phyloP scores from a whole-genome alignment of 2,797 vertebrate species.

The Odontamblyopus rebecca region DNA sequence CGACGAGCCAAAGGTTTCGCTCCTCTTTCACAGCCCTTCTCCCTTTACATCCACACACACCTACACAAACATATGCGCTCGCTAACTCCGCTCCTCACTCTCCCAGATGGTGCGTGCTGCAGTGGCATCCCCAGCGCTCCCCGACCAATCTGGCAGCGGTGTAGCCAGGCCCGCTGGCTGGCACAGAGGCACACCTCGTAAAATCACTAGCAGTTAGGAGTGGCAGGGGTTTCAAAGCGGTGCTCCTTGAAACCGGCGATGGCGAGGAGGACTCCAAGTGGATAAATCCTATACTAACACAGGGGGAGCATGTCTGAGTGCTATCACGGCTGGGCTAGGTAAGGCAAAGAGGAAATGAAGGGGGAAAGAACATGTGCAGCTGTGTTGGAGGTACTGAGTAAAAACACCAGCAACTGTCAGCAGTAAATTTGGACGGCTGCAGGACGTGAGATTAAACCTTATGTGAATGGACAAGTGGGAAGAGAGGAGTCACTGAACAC shows the following conservation, averaged over 20 bases:
- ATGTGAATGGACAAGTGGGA: constrained; percentile 16
- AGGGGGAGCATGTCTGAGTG: constrained; percentile 14
- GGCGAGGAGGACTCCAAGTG: constrained; percentile 47
- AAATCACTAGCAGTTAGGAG: constrained; percentile 68
- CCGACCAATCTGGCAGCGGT: constrained; percentile 53
- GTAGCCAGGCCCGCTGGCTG: constrained; percentile 56
- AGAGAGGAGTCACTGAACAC: constrained; percentile 1
- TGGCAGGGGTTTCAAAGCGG: constrained; percentile 59
- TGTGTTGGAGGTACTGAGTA: constrained; percentile 29
- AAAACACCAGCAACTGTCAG: constrained; percentile 41
- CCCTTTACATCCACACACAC: constrained; percentile 42
- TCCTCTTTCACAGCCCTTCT: constrained; percentile 43
- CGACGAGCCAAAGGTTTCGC: constrained; percentile 39
- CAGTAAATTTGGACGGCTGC: constrained; percentile 16
- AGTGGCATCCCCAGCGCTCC: constrained; percentile 52
- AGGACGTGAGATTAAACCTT: constrained; percentile 30
- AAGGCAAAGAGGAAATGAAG: constrained; percentile 32
- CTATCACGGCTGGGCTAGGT: constrained; percentile 38
- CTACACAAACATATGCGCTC: constrained; percentile 48
- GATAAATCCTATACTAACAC: constrained; percentile 55
- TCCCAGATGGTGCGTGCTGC: constrained; percentile 65
- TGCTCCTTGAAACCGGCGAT: constrained; percentile 47
- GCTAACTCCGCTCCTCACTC: constrained; percentile 21
- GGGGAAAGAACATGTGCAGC: constrained; percentile 22
- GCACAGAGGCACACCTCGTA: constrained; percentile 56